Percentiles rank a stretch among this genome's conserved stretches.
Evolutionary conservation across 2,797 vertebrate species (phyloP).

Genomic region (Leptatherina wallacei): DNA sequence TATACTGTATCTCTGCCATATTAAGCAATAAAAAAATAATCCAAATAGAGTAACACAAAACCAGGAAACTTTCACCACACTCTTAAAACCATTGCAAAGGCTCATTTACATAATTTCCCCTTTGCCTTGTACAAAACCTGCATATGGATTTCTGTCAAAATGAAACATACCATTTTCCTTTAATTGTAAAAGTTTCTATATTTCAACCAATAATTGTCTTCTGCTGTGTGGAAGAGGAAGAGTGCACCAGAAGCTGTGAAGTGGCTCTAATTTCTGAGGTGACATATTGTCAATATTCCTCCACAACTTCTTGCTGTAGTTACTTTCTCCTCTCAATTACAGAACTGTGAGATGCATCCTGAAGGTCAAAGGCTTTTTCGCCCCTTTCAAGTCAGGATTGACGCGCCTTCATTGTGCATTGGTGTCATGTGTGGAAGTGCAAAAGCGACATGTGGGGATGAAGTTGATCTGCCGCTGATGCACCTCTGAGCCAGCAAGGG

Average conservation of each 20-base stretch:
- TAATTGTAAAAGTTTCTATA: conserved; percentile 18
- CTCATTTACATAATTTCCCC: conserved; percentile 3
- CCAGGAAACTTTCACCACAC: not conserved
- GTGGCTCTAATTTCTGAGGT: conserved; percentile 78
- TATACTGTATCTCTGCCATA: conserved; percentile 6
- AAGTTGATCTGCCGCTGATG: not conserved
- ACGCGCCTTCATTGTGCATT: not conserved
- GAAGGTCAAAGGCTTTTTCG: conserved; percentile 55
- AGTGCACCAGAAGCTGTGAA: conserved; percentile 74
- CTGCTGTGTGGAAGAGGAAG: conserved; percentile 23
- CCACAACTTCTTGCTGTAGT: conserved; percentile 55
- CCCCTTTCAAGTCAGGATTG: not conserved
- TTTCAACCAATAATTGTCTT: conserved; percentile 26
- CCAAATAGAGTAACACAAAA: conserved; percentile 16
- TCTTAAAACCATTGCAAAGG: conserved; percentile 16
- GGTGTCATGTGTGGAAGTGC: not conserved
- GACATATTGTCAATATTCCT: conserved; percentile 82
- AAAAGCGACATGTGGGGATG: not conserved
- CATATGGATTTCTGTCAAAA: not conserved
- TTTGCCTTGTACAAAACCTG: not conserved
- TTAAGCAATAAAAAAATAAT: conserved; percentile 11
- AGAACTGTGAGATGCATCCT: conserved; percentile 32
- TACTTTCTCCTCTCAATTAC: conserved; percentile 73
- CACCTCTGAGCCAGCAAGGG: not conserved
- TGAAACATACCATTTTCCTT: conserved; percentile 10